These are phyloP conservation scores for Diacarnus erythraeanus DNA, from an alignment of 37 sponge, comb jelly and placozoan genomes.

Conservation along the genomic window DNA sequence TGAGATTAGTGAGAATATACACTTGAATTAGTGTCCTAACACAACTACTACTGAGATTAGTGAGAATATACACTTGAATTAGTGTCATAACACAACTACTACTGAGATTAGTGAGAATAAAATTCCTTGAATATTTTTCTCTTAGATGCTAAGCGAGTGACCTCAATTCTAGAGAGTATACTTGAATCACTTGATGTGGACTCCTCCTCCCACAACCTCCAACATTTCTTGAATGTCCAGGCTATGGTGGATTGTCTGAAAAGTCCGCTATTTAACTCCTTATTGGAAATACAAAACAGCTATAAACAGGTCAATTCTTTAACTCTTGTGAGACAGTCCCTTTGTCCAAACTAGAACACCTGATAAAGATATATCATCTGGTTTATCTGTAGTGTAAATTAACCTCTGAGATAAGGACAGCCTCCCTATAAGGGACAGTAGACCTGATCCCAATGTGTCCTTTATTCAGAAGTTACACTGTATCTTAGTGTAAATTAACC, in stretches of 20 bases:
- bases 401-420: background rate
- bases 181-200: background rate
- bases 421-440: background rate
- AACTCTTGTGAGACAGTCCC: no score
- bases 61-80: no score
- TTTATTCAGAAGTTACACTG: background rate
- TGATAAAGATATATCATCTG: no score
- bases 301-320: constrained; percentile 38
- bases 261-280: constrained; percentile 43
- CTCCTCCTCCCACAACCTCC: background rate
- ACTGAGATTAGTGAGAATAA: no score
- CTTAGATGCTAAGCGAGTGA: constrained; percentile 6
- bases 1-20: no score
- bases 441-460: background rate
- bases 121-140: no score
- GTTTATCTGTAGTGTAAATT: no score
- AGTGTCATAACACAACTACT: no score
- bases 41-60: no score
- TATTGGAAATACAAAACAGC: constrained; percentile 24
- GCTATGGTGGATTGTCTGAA: constrained; percentile 5
- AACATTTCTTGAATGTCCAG: background rate
- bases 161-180: constrained; percentile 14
- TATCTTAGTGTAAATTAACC: background rate
- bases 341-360: no score
- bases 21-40: no score